These are phyloP conservation scores for Pecten maximus DNA, from an alignment of 2,888 invertebrate genomes.

Conservation along the genomic window DNA sequence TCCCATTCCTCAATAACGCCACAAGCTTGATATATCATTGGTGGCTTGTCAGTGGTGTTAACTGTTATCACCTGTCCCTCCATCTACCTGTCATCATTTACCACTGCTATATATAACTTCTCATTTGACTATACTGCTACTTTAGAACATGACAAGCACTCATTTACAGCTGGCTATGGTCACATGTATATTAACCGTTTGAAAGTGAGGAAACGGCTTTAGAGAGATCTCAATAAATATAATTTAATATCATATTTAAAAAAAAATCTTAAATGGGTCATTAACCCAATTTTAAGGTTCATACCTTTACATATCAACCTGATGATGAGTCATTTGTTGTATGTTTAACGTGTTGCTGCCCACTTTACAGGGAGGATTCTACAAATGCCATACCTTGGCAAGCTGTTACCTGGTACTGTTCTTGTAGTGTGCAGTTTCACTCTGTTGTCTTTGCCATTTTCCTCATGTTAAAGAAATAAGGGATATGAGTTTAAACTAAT, in stretches of 20 bases:
- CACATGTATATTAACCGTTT: not conserved
- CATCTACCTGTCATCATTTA: not conserved
- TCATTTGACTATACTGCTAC: not conserved
- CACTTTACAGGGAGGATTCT: constrained; percentile 27
- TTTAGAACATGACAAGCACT: not conserved
- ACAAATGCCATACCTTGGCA: constrained; percentile 29
- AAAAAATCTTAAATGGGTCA: not conserved
- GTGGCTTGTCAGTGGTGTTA: not conserved
- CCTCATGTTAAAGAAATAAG: not conserved
- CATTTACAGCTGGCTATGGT: not conserved
- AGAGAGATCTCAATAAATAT: not conserved
- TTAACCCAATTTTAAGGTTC: not conserved
- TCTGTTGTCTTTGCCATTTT: not conserved
- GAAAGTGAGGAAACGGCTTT: not conserved
- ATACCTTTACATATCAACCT: not conserved
- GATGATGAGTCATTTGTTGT: not conserved
- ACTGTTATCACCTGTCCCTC: not conserved
- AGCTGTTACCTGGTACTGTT: constrained; percentile 22
- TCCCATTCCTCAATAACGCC: not conserved
- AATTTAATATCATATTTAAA: not conserved
- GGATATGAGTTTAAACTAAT: not conserved
- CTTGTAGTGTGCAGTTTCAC: constrained; percentile 9
- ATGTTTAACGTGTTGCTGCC: not conserved
- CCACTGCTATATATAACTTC: not conserved
- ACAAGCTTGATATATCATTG: not conserved